These are phyloP conservation scores for Elephantulus edwardii DNA, from an alignment of 2,113 vertebrate genomes.

Conservation along the genomic window DNA sequence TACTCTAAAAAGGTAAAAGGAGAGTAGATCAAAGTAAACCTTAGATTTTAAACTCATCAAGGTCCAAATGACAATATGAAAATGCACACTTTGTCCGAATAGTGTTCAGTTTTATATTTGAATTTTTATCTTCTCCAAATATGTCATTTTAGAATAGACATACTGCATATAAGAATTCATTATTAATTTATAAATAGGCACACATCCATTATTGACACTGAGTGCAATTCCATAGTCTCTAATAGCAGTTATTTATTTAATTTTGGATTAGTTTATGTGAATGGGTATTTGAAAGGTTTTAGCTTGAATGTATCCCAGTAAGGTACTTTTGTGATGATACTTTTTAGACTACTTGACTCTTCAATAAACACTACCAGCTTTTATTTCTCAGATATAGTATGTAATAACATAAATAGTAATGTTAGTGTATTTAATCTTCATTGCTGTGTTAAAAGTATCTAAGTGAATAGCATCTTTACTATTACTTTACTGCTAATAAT, in stretches of 20 bases:
- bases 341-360: constrained; percentile 6
- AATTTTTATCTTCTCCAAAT: background rate
- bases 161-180: no score
- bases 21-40: background rate
- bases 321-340: constrained; percentile 12
- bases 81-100: background rate
- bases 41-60: background rate
- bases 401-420: background rate
- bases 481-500: background rate
- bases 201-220: constrained; percentile 6
- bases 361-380: background rate
- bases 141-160: constrained; percentile 15
- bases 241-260: background rate
- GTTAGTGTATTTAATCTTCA: background rate
- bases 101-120: constrained; percentile 2
- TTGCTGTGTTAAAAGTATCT: background rate
- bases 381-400: background rate
- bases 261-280: constrained; percentile 2
- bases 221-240: background rate
- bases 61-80: constrained; percentile 15
- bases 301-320: constrained; percentile 23
- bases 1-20: constrained; percentile 97
- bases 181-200: background rate
- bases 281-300: background rate
- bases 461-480: background rate